Evolutionary conservation across 2,888 invertebrate species (phyloP).

Genomic region (Lepidonotus clava): DNA sequence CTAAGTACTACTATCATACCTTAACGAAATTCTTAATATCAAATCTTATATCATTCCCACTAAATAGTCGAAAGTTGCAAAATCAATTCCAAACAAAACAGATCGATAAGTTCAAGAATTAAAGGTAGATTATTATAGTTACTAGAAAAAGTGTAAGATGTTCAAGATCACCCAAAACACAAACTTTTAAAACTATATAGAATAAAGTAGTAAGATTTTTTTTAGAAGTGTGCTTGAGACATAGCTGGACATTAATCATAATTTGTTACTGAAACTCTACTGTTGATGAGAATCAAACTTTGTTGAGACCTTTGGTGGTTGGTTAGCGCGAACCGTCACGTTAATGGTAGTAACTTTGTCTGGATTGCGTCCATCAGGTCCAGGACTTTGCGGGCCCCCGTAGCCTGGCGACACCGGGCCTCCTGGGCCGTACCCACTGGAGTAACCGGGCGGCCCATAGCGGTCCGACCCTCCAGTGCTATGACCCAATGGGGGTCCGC

Average conservation of each 20-base stretch:
- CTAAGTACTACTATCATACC: conserved; percentile 19
- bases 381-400: not conserved
- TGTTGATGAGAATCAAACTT: conserved; percentile 13
- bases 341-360: conserved; percentile 47
- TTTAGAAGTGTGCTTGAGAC: not conserved
- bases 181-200: not conserved
- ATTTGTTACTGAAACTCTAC: no score
- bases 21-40: not conserved
- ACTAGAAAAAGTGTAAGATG: not conserved
- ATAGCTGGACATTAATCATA: conserved; percentile 21
- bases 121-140: not conserved
- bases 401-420: conserved; percentile 7
- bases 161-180: not conserved
- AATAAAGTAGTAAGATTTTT: not conserved
- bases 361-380: not conserved
- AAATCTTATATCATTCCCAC: conserved; percentile 1
- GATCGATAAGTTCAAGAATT: not conserved
- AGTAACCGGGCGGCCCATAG: conserved; percentile 16
- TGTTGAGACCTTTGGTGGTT: conserved; percentile 49
- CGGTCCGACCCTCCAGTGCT: conserved; percentile 30
- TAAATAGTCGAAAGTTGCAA: no score
- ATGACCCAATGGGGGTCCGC: conserved; percentile 15
- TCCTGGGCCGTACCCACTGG: not conserved
- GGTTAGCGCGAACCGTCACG: conserved; percentile 40
- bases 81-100: not conserved